Percentiles rank a stretch among this genome's conserved stretches.
Evolutionary conservation across 2,888 invertebrate species (phyloP).

Genomic region (Pediacus dermestoides): DNA sequence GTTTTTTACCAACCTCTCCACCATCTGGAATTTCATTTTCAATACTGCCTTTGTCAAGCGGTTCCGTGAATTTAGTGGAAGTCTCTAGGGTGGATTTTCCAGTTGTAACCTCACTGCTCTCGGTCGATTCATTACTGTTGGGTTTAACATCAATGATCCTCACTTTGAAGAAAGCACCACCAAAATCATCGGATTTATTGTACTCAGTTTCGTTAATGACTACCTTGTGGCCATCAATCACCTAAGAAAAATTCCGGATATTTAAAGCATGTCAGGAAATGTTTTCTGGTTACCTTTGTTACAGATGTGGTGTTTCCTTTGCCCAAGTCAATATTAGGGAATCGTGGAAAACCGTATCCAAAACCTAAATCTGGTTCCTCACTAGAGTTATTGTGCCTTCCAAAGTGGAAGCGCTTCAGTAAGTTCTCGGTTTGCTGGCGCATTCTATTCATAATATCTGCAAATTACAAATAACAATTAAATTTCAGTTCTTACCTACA

Average conservation of each 20-base stretch:
- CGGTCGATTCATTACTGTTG: conserved; percentile 33
- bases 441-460: conserved; percentile 40
- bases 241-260: conserved; percentile 47
- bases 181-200: conserved; percentile 44
- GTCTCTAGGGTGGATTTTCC: conserved; percentile 15
- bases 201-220: conserved; percentile 56
- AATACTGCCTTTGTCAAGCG: conserved; percentile 36
- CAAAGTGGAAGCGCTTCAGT: conserved; percentile 31
- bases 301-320: conserved; percentile 48
- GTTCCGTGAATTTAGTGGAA: conserved; percentile 34
- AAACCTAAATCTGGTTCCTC: conserved; percentile 25
- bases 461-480: conserved; percentile 20
- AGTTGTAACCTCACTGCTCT: conserved; percentile 30
- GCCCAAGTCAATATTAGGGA: conserved; percentile 39
- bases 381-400: conserved; percentile 25
- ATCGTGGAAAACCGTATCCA: conserved; percentile 18
- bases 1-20: conserved; percentile 44
- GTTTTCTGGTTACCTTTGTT: conserved; percentile 39
- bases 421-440: conserved; percentile 40
- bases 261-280: not conserved
- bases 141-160: conserved; percentile 52
- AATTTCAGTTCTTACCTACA: conserved; percentile 3
- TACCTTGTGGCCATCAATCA: conserved; percentile 54
- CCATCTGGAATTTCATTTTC: conserved; percentile 43
- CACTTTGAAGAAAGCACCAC: conserved; percentile 48